Percentiles rank a stretch among this genome's conserved stretches.
phyloP scores from a whole-genome alignment of 2,113 vertebrate genomes.

The Xiphorhynchus elegans region DNA sequence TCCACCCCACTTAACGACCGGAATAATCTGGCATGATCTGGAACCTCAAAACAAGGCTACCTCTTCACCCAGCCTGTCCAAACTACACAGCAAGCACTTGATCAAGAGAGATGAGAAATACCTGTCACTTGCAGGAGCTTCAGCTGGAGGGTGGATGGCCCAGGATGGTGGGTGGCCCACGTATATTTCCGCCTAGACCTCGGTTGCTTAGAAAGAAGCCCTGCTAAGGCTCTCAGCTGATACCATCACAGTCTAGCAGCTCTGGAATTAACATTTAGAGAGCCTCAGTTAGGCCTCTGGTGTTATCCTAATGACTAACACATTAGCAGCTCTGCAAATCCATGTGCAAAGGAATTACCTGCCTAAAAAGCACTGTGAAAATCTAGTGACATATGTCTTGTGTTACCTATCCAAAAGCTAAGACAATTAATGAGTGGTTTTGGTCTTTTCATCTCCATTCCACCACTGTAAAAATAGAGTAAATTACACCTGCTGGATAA shows the following conservation, averaged over 20 bases:
- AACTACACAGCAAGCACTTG: background rate
- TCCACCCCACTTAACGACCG: accelerated
- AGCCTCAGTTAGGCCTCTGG: background rate
- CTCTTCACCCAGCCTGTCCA: background rate
- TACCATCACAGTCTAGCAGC: background rate
- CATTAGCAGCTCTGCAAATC: background rate
- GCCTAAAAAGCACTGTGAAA: background rate
- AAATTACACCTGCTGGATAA: background rate
- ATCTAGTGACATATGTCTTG: background rate
- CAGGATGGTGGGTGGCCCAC: background rate
- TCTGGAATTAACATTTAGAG: background rate
- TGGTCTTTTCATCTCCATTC: background rate
- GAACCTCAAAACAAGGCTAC: background rate
- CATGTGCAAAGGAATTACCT: background rate
- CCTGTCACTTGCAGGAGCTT: background rate
- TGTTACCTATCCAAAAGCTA: background rate
- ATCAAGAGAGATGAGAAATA: background rate
- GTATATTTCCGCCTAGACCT: background rate
- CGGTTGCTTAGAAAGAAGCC: background rate
- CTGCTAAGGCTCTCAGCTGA: background rate
- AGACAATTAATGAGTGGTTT: background rate
- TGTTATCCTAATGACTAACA: background rate
- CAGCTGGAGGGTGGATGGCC: background rate
- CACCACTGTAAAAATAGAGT: background rate
- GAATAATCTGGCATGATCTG: background rate